Conservation (phyloP, 2,113 vertebrate species). For the Pituophis catenifer region DNA sequence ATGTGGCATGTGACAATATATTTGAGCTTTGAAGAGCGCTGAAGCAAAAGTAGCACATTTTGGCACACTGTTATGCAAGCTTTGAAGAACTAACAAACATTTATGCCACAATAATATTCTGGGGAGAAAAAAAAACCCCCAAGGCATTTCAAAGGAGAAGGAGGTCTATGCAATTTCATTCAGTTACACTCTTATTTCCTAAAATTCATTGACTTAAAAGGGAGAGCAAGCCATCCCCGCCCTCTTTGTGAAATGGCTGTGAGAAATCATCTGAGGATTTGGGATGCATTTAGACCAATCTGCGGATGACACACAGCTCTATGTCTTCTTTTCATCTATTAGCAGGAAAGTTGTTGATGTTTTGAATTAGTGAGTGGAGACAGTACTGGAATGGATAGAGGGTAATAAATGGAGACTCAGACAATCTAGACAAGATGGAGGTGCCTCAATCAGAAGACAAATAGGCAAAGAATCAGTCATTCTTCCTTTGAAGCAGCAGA, state of each 20-base stretch:
- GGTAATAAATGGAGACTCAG: neutral
- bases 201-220: neutral
- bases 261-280: neutral
- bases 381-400: neutral
- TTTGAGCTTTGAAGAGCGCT: slow-evolving; percentile 45
- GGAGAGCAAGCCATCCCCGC: neutral
- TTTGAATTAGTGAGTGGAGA: neutral
- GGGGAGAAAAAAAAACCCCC: too few species aligned
- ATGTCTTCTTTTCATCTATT: neutral
- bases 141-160: neutral
- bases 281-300: neutral
- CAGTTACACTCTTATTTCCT: neutral
- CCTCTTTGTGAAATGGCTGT: neutral
- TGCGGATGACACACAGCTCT: neutral
- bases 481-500: neutral
- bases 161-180: neutral
- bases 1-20: slow-evolving; percentile 53
- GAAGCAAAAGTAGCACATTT: slow-evolving; percentile 36
- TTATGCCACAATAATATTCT: neutral
- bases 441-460: neutral
- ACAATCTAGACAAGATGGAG: neutral
- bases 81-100: slow-evolving; percentile 1
- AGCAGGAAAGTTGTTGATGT: neutral
- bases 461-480: neutral
- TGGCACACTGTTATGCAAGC: slow-evolving; percentile 33